Base-by-base conservation (phyloP, 1,140 invertebrate genomes). In the Branchinecta lindahli region DNA sequence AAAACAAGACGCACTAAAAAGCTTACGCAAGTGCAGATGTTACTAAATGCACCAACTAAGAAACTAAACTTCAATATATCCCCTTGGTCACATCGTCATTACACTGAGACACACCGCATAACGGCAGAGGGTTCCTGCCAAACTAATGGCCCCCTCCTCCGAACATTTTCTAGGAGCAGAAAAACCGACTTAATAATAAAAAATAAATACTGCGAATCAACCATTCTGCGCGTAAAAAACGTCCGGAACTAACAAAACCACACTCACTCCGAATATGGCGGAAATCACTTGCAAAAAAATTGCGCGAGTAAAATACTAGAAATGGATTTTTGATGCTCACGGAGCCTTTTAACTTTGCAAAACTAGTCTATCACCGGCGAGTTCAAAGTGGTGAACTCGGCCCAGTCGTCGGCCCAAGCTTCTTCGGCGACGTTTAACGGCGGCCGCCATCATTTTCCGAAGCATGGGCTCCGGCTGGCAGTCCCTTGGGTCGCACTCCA, bases 401-500 rank as follows among this genome's bases (percentile, higher is more conserved):
- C 52, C 52, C 6, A 61, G 52, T 20, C 52, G 52, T 20, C 18
- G 12, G 52, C 52, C 52, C 52, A 61, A 20, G 18, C 52, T 61
- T 61, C 69, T 68, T 8, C 71, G 68, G 12, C 71, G 71, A 66
- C 71, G 71, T 15, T 61, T 21, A 10, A 65, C 71, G n/a, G 71
- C 71, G 21, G 85, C 85, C 72, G 87, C 87, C 74, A 93, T 89
- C 86, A 93, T 90, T 82, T 91, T 89, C 76, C 88, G 84, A 72
- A 94, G 80, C 84, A 92, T 89, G 68, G 90, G 89, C 77, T 92
- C 88, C 45, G 91, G 91, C 73, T 86, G 87, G 77, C 92, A 95
- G 70, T 86, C 83, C 79, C 86, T 86, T 66, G 92, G 92, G 79
- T 94, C 89, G 79, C 92, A 95, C 79, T 92, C 87, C 91, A 95